Conservation (phyloP, 2,113 vertebrate genomes). For the Engystomops pustulosus region DNA sequence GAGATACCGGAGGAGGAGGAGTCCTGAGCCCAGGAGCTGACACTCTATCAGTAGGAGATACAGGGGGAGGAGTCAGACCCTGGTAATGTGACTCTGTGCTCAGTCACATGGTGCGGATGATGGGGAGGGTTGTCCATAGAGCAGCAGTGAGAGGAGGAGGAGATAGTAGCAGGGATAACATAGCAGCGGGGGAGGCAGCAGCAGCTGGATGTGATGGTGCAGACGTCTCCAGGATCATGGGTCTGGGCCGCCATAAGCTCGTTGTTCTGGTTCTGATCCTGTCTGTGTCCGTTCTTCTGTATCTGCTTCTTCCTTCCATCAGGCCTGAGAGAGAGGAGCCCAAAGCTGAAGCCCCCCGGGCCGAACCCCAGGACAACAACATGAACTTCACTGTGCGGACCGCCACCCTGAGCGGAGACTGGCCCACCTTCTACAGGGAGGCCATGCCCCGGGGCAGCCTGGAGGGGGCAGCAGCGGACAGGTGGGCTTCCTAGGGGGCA, state of each 20-base stretch:
- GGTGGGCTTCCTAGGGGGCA: too few relatives aligned
- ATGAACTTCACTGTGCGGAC: conserved; percentile 71
- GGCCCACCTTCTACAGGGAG: conserved; percentile 88
- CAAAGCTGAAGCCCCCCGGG: conserved; percentile 67
- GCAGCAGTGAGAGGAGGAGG: not conserved
- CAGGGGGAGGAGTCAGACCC: not conserved
- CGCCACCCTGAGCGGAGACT: conserved; percentile 75
- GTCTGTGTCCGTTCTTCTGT: conserved; percentile 81
- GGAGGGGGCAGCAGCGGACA: conserved; percentile 71
- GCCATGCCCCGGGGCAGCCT: conserved; percentile 71
- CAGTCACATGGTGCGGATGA: not conserved
- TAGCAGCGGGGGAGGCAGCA: not conserved
- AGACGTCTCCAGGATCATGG: not conserved
- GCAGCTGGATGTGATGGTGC: conserved; percentile 14
- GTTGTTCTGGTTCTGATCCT: conserved; percentile 81
- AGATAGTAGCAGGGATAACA: too few relatives aligned
- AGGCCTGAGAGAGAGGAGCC: conserved; percentile 68
- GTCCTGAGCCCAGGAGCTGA: not conserved
- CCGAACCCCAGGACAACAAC: conserved; percentile 68
- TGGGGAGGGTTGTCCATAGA: not conserved
- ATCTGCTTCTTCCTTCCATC: conserved; percentile 81
- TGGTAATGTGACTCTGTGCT: not conserved
- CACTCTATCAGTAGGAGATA: too few relatives aligned
- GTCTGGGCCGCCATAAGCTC: conserved; percentile 77
- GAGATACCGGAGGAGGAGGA: too few relatives aligned